phyloP scores from a whole-genome alignment of 2,797 vertebrate species.

The Pipistrellus pygmaeus region DNA sequence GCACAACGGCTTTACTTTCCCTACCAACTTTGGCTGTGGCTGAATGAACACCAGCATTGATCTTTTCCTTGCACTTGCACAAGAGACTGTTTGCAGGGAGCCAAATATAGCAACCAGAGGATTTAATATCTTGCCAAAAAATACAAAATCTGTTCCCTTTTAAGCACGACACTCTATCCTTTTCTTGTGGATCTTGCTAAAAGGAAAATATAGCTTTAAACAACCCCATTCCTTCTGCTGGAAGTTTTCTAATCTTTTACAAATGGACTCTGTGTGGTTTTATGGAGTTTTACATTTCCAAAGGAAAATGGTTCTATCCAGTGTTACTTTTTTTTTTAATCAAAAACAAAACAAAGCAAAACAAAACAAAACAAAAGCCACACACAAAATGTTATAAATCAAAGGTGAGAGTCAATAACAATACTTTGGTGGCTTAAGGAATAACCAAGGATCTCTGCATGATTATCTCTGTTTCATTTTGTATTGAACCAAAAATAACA shows the following conservation, averaged over 20 bases:
- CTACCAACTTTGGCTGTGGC: slow-evolving; percentile 85
- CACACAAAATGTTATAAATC: neutral
- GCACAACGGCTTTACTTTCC: slow-evolving; percentile 81
- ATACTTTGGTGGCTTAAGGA: neutral
- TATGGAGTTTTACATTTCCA: slow-evolving; percentile 65
- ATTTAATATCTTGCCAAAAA: slow-evolving; percentile 86
- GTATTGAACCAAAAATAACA: neutral
- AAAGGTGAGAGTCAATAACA: slow-evolving; percentile 14
- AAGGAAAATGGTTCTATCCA: slow-evolving; percentile 40
- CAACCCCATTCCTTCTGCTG: slow-evolving; percentile 70
- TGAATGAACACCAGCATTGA: slow-evolving; percentile 83
- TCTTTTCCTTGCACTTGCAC: slow-evolving; percentile 83
- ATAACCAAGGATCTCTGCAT: neutral
- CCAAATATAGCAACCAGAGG: slow-evolving; percentile 87
- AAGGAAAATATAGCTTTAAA: slow-evolving; percentile 80
- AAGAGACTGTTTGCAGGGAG: slow-evolving; percentile 75
- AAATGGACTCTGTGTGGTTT: slow-evolving; percentile 56
- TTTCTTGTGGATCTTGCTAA: slow-evolving; percentile 83
- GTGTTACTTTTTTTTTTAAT: slow-evolving; percentile 53
- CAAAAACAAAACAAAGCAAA: neutral
- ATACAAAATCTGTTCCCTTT: slow-evolving; percentile 86
- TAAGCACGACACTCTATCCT: slow-evolving; percentile 82
- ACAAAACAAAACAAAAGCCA: neutral
- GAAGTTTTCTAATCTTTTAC: slow-evolving; percentile 73
- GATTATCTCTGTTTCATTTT: neutral